Evolutionary conservation across 1,140 invertebrate species (phyloP).

Genomic region (Ladona fulva): DNA sequence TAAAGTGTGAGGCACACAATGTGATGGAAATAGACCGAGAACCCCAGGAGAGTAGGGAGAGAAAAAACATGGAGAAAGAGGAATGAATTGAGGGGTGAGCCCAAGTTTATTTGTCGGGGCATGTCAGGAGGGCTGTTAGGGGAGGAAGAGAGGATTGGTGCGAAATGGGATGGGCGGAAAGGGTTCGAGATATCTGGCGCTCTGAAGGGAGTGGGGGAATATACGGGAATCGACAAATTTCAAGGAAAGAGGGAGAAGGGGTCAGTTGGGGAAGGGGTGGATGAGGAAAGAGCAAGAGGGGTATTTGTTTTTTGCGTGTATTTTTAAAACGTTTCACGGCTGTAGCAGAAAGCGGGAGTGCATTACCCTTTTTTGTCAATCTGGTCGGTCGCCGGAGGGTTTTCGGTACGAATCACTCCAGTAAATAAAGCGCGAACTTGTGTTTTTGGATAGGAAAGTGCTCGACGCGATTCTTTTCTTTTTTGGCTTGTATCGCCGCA

Average conservation of each 20-base stretch:
- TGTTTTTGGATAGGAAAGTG: no score
- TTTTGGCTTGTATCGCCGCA: no score
- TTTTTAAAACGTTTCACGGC: no score
- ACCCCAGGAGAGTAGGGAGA: not conserved
- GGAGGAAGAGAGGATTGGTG: not conserved
- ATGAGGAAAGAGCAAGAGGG: not conserved
- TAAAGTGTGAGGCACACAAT: not conserved
- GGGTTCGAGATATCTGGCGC: not conserved
- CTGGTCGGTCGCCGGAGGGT: no score
- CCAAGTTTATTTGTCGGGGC: not conserved
- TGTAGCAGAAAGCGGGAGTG: no score
- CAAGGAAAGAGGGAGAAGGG: not conserved
- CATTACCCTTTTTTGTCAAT: no score
- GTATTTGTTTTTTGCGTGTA: not conserved
- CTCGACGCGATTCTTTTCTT: no score
- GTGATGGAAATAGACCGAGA: not conserved
- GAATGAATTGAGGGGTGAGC: not conserved
- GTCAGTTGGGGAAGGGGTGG: not conserved
- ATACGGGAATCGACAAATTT: no score
- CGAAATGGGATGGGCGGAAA: no score
- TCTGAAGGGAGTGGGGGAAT: not conserved
- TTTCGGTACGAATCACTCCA: no score
- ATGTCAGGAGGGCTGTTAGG: not conserved
- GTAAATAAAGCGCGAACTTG: no score
- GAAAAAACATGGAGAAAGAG: not conserved